Evolutionary conservation across 2,113 vertebrate species (phyloP), one percentile per base, ranked within the genome.

Genomic region (Eidolon helvum): DNA sequence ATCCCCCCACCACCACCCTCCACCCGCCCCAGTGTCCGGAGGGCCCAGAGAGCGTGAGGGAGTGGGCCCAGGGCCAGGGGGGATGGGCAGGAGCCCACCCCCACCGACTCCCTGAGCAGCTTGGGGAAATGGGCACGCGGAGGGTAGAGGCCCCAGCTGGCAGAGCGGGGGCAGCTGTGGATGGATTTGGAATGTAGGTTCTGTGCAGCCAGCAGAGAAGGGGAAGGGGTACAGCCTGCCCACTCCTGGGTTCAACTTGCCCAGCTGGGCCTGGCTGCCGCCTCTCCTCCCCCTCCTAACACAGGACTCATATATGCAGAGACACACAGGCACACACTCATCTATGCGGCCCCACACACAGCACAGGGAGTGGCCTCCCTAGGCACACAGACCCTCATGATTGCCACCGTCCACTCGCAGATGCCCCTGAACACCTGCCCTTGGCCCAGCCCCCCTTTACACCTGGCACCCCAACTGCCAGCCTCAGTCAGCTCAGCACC

Each of bases 261-360:
- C 57, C 65, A 11, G 88, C 53, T 24, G 40, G 72, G 87, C 40
- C 65, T 3, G 40, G 68, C 53, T 85, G 87, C 84, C 43, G 15
- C 69, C 74, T 48, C 22, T 74, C 48, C 21, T 79, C 93, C 74
- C 28, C 66, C 43, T 16, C 65, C 79, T 38, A 55, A 85, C 26
- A 5, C n/a, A 2, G 82, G 69, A 57, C 95, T 97, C 93, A 97
- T 97, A 95, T 96, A 97, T 97, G 97, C 97, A 65, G 91, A 83
- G 90, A 91, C 97, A 97, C 97, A 96, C 68, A 83, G 82, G 78
- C 92, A 72, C 40, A 12, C 91, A 12, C 55, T 94, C 94, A 94
- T 90, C 79, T 95, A 93, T 96, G 97, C 88, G 0, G 85, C 53
- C 78, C 72, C 93, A 96, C 79, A 95, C 94, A 28, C n/a, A 0